These are phyloP conservation scores for Argyresthia albistria DNA, from an alignment of 2,888 invertebrate genomes.

Conservation along the genomic window DNA sequence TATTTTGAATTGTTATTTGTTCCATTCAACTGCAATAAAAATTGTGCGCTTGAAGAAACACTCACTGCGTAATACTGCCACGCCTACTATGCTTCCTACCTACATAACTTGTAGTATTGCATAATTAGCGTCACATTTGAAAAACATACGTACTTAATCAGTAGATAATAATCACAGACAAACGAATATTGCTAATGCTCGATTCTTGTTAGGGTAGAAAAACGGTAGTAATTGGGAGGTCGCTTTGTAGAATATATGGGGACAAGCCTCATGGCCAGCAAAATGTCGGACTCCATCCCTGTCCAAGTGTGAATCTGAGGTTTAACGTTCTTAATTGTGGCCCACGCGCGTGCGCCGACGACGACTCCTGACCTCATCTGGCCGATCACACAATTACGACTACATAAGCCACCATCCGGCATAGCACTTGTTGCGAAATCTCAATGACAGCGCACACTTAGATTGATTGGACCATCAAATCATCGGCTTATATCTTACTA, in stretches of 20 bases:
- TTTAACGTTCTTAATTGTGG: slow-evolving; percentile 56
- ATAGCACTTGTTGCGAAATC: slow-evolving; percentile 17
- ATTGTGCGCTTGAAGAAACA: too few relatives aligned
- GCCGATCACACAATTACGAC: slow-evolving; percentile 45
- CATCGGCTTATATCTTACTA: background rate
- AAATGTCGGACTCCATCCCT: slow-evolving; percentile 30
- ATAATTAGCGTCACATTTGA: too few relatives aligned
- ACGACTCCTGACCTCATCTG: slow-evolving; percentile 39
- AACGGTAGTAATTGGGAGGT: too few relatives aligned
- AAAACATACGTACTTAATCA: too few relatives aligned
- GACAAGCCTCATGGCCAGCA: too few relatives aligned
- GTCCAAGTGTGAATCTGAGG: slow-evolving; percentile 43
- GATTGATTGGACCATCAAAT: background rate
- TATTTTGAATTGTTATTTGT: too few relatives aligned
- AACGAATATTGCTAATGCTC: too few relatives aligned
- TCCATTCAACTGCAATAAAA: too few relatives aligned
- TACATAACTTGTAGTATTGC: slow-evolving; percentile 6
- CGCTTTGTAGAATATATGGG: too few relatives aligned
- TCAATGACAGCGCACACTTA: background rate
- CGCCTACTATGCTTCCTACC: background rate
- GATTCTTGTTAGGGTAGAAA: too few relatives aligned
- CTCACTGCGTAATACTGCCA: background rate
- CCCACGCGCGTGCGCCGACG: slow-evolving; percentile 40
- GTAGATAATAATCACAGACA: too few relatives aligned
- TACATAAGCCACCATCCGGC: slow-evolving; percentile 57